Evolutionary conservation across 2,113 vertebrate species (phyloP).

Genomic region (Tetrao urogallus): DNA sequence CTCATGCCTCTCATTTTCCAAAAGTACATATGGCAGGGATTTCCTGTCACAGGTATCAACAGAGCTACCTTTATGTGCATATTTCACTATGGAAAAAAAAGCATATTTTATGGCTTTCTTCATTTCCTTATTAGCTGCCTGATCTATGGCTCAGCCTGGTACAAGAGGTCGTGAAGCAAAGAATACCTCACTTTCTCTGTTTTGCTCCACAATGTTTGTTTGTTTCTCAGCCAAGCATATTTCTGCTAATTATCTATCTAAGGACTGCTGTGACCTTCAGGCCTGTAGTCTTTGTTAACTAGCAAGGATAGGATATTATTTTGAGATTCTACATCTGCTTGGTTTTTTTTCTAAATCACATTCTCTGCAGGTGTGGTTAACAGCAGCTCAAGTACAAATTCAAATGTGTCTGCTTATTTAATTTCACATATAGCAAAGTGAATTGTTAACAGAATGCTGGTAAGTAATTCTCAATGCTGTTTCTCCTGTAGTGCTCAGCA

Average conservation of each 20-base stretch:
- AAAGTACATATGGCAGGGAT: not conserved
- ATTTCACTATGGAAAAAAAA: not conserved
- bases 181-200: not conserved
- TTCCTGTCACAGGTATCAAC: not conserved
- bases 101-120: not conserved
- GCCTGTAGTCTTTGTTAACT: not conserved
- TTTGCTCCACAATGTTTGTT: not conserved
- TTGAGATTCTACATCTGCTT: not conserved
- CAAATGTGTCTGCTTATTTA: not conserved
- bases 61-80: not conserved
- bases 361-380: not conserved
- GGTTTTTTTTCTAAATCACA: not conserved
- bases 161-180: not conserved
- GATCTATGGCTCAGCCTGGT: not conserved
- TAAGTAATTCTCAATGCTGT: not conserved
- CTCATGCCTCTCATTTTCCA: not conserved
- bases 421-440: not conserved
- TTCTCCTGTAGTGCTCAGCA: rapidly evolving
- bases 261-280: not conserved
- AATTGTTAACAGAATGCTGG: rapidly evolving
- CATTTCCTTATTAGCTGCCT: not conserved
- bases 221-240: not conserved
- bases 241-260: not conserved
- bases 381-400: not conserved
- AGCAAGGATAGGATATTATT: not conserved